A percentile compares a stretch with the other conserved stretches of the same genome.
Evolutionary conservation across 2,113 vertebrate genomes (phyloP).

Genomic region (Mustela nigripes): DNA sequence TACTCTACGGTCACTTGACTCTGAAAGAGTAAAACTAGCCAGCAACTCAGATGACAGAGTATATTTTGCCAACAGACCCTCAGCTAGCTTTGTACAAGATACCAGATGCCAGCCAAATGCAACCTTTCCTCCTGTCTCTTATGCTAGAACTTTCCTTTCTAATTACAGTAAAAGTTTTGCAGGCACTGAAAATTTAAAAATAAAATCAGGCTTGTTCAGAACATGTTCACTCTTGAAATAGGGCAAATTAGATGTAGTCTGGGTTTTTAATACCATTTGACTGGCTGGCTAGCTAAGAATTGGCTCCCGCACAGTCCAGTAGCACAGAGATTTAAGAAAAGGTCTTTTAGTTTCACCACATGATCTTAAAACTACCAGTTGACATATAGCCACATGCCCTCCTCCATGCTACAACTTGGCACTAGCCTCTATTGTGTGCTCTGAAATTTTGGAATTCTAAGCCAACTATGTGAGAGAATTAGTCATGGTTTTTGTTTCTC

Average conservation of each 20-base stretch:
- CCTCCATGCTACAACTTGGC: constrained; percentile 64
- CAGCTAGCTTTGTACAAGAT: neutral
- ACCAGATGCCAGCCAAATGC: constrained; percentile 35
- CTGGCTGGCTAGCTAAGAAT: neutral
- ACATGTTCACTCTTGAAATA: constrained; percentile 52
- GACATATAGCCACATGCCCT: neutral
- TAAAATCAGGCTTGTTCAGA: constrained; percentile 61
- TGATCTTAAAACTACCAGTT: neutral
- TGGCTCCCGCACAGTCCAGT: constrained; percentile 17
- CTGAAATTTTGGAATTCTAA: constrained; percentile 71
- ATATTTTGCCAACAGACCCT: constrained; percentile 40
- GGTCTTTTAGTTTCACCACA: constrained; percentile 35
- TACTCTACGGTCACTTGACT: neutral
- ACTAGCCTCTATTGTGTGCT: constrained; percentile 67
- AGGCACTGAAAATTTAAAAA: constrained; percentile 43
- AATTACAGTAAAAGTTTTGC: constrained; percentile 68
- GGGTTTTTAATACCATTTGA: constrained; percentile 53
- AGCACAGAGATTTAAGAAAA: constrained; percentile 38
- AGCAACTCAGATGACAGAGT: neutral
- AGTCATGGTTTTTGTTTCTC: constrained; percentile 41
- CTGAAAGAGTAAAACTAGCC: neutral
- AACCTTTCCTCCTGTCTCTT: neutral
- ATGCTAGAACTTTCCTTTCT: constrained; percentile 54
- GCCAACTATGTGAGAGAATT: constrained; percentile 12
- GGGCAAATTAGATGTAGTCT: constrained; percentile 66